Evolutionary conservation across 2,797 vertebrate genomes (phyloP), one percentile per base, ranked within the genome.

Genomic region (Halcyon badia): DNA sequence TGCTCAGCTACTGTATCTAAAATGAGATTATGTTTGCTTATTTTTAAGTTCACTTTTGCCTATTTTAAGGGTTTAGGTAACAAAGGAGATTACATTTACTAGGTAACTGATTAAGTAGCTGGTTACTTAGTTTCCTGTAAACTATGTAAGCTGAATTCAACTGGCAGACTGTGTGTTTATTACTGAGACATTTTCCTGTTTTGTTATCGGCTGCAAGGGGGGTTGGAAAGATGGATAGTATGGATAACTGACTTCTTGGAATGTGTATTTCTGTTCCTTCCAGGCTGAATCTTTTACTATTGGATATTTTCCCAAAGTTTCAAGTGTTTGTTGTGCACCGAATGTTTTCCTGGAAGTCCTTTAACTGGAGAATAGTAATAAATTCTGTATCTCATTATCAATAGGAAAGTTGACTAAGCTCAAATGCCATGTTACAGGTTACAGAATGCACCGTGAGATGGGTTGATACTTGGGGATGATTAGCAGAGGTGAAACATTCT

Each of bases 1-100:
- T 8, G 26, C 35, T 64, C 22, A 49, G 39, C 20, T 54, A 1
- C 2, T n/a, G 6, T 44, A 49, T 18, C 42, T 28, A 30, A 1
- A 42, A 44, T 0, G 0, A 68, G 9, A 14, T 52, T 58, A 10
- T 5, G 0, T 39, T 44, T 80, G 24, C 30, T 10, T 44, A 6
- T 62, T 76, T 65, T 48, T 33, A 78, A 66, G 58, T 66, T 72
- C 11, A 18, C 12, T n/a, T 82, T 52, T 41, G 37, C 39, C 22
- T 41, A 3, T 64, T 42, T 46, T 54, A 41, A 62, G 52, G 17
- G 42, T 30, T 14, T 7, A 31, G 6, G 14, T 66, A 46, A 65
- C 4, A n/a, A 70, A 28, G 13, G n/a, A 9, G 10, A 41, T 18
- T 24, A 49, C 42, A 15, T 73, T 69, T 25, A 31, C 28, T 44